These are phyloP conservation scores for Argya squamiceps DNA, from an alignment of 2,797 vertebrate genomes.

Conservation along the genomic window DNA sequence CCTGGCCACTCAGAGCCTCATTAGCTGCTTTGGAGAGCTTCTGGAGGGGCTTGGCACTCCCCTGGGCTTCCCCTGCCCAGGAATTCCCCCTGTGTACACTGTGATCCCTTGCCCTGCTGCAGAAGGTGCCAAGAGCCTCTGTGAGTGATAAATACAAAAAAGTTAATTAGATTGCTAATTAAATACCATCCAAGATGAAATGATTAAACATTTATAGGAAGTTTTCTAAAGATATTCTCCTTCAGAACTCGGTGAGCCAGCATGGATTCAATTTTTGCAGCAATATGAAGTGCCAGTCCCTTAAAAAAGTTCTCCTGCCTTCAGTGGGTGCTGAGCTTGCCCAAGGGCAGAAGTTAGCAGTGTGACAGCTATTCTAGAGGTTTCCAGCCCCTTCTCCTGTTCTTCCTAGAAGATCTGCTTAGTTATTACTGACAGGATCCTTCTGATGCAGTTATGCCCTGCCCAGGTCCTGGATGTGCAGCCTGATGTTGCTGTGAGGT, in stretches of 20 bases:
- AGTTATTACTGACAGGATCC: not conserved
- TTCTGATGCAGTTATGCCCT: not conserved
- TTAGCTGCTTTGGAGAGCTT: not conserved
- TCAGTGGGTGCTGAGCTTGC: not conserved
- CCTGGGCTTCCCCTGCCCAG: not conserved
- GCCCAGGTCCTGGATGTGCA: not conserved
- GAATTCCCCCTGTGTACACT: not conserved
- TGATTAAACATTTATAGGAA: slow-evolving; percentile 9
- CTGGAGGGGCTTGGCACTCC: not conserved
- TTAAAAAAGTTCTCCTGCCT: not conserved
- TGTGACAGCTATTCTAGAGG: not conserved
- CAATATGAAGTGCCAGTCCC: not conserved
- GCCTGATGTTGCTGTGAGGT: rapidly evolving
- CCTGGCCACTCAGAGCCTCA: rapidly evolving
- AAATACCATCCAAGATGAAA: not conserved
- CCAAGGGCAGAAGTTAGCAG: not conserved
- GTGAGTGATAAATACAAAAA: not conserved
- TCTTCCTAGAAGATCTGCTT: not conserved
- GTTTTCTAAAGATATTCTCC: not conserved
- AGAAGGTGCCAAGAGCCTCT: not conserved
- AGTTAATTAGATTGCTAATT: slow-evolving; percentile 22
- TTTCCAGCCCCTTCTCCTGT: not conserved
- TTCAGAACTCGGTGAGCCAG: not conserved
- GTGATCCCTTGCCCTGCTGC: not conserved
- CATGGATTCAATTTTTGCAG: not conserved